Base-by-base conservation (phyloP, 1,140 invertebrate species). In the Calosoma granatense region DNA sequence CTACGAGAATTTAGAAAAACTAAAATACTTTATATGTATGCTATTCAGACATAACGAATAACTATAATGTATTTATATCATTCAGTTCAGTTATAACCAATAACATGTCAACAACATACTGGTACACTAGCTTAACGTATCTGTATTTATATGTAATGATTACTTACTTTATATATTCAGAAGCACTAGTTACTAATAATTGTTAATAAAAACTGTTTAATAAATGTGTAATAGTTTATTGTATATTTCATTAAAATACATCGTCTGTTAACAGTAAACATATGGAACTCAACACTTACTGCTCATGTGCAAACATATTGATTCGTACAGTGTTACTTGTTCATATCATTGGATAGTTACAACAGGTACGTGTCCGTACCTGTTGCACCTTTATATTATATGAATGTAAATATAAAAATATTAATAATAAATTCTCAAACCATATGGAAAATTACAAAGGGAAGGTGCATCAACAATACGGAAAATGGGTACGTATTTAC, bases 161-260 rank as follows among this genome's bases (percentile, higher is more conserved):
- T 36, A 36, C 26, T 36, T 36, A 36, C 26, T 36, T 36, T 9
- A n/a, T 36, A n/a, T 36, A 36, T 36, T 36, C 26, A 36, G 6
- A 36, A 36, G 26, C 26, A 36, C 26, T 36, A 36, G 6, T 9
- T 9, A 36, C 6, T 36, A 9, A 36, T n/a, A 36, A 36, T 36
- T 36, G n/a, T n/a, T n/a, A n/a, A n/a, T n/a, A 36, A 36, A n/a
- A 36, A 36, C 6, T 36, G 26, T 36, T 36, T 36, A 36, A n/a
- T n/a, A n/a, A 36, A 17, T 47, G 4, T 11, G 41, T 47, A 47
- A 47, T 17, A 47, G 41, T 47, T 47, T 47, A 47, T 47, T 47
- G 9, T 47, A 11, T 47, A 47, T 47, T 47, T 17, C 41, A 47
- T 47, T 17, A 47, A 47, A 47, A 47, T 47, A 47, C 41, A 47